Conservation (phyloP, 2,113 vertebrate species). For the Stigmatopora argus region DNA sequence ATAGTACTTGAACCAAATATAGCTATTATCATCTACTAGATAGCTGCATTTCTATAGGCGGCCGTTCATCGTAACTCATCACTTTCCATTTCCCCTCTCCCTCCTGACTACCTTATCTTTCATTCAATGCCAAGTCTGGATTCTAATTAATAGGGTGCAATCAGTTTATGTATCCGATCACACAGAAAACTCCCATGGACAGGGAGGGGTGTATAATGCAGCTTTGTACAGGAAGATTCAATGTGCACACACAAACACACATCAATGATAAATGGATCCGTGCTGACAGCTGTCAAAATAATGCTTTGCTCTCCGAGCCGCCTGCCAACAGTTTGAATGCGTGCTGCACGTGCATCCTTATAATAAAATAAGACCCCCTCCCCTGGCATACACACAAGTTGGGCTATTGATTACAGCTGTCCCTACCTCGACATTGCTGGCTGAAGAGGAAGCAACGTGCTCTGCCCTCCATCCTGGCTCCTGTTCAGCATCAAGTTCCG, state of each 20-base stretch:
- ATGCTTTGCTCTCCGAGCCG: conserved; percentile 48
- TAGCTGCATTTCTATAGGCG: conserved; percentile 34
- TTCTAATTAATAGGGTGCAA: conserved; percentile 68
- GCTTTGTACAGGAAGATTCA: conserved; percentile 8
- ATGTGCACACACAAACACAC: conserved; percentile 6
- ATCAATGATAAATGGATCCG: conserved; percentile 38
- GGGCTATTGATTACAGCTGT: not conserved
- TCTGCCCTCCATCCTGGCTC: conserved; percentile 61
- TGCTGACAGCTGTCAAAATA: conserved; percentile 57
- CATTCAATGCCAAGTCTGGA: conserved; percentile 33
- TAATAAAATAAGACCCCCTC: conserved; percentile 14
- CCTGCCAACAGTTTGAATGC: conserved; percentile 29
- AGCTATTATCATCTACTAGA: conserved; percentile 10
- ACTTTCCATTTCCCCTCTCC: conserved; percentile 48
- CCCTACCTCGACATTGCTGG: conserved; percentile 68
- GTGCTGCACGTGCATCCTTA: conserved; percentile 19
- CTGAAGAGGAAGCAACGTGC: conserved; percentile 55
- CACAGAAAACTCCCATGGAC: conserved; percentile 41
- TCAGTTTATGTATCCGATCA: conserved; percentile 58
- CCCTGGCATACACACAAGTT: not conserved
- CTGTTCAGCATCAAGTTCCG: conserved; percentile 10
- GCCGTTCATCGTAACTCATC: conserved; percentile 49
- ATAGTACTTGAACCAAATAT: not conserved
- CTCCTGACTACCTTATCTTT: conserved; percentile 25
- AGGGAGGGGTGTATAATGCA: conserved; percentile 28